A percentile compares a stretch with the other conserved stretches of the same genome.
Evolutionary conservation across 2,113 vertebrate species (phyloP).

Genomic region (Eidolon helvum): DNA sequence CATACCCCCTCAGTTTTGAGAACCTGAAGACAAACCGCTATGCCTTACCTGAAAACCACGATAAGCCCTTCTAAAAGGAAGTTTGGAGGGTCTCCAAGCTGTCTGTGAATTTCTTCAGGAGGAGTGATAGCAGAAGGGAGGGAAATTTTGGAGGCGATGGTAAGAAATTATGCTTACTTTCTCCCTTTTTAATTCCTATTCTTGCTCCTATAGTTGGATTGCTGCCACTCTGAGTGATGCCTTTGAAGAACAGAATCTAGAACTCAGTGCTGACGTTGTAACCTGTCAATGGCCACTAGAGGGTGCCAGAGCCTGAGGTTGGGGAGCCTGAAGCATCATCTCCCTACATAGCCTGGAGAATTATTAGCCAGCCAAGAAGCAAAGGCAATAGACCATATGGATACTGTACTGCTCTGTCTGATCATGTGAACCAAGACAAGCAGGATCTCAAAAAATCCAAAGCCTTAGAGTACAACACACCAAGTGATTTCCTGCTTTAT

Average conservation of each 20-base stretch:
- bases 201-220: not conserved
- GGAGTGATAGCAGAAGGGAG: not conserved
- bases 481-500: not conserved
- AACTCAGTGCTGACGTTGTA: not conserved
- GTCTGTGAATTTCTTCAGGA: not conserved
- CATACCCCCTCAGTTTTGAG: not conserved
- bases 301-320: constrained; percentile 39
- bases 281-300: not conserved
- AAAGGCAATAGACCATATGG: not conserved
- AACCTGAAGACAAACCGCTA: not conserved
- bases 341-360: not conserved
- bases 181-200: not conserved
- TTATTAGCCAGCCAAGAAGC: not conserved
- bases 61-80: not conserved
- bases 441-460: not conserved
- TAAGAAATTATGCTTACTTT: not conserved
- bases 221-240: not conserved
- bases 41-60: not conserved
- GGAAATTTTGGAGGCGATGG: not conserved
- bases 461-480: not conserved
- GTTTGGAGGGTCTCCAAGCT: not conserved
- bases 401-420: not conserved
- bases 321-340: not conserved
- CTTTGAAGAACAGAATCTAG: not conserved
- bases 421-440: not conserved